phyloP scores from a whole-genome alignment of 2,113 vertebrate genomes.

The Lagopus muta region DNA sequence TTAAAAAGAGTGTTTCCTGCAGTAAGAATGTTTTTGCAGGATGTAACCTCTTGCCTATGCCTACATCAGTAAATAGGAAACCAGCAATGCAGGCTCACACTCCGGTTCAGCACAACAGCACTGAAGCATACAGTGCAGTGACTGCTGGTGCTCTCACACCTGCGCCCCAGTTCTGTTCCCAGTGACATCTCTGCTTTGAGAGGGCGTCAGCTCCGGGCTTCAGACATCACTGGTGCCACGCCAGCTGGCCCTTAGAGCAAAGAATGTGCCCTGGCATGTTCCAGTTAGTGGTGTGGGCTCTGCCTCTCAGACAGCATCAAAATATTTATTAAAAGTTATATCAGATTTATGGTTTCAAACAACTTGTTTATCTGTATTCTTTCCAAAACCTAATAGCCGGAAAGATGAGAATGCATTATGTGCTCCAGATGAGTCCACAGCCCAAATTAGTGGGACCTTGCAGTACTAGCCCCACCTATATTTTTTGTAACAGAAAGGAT shows the following conservation, averaged over 20 bases:
- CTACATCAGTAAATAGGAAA: neutral
- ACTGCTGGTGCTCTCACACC: neutral
- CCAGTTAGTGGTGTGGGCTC: neutral
- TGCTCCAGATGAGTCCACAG: neutral
- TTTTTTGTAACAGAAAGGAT: accelerated
- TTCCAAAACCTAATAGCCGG: neutral
- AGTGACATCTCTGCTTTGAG: neutral
- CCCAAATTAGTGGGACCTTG: neutral
- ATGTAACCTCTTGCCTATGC: neutral
- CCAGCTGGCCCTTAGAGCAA: neutral
- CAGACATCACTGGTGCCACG: accelerated
- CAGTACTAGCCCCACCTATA: neutral
- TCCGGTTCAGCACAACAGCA: neutral
- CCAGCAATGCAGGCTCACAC: neutral
- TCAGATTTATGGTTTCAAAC: neutral
- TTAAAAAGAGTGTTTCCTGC: neutral
- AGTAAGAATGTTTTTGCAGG: neutral
- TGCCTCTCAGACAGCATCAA: neutral
- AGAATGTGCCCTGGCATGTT: neutral
- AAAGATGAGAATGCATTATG: neutral
- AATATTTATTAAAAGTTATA: neutral
- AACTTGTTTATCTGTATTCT: neutral
- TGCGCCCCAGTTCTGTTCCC: accelerated
- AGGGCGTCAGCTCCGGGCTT: accelerated
- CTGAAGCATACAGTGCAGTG: accelerated